Evolutionary conservation across 2,113 vertebrate species (phyloP), one percentile per base, ranked within the genome.

Genomic region (Pongo pygmaeus): DNA sequence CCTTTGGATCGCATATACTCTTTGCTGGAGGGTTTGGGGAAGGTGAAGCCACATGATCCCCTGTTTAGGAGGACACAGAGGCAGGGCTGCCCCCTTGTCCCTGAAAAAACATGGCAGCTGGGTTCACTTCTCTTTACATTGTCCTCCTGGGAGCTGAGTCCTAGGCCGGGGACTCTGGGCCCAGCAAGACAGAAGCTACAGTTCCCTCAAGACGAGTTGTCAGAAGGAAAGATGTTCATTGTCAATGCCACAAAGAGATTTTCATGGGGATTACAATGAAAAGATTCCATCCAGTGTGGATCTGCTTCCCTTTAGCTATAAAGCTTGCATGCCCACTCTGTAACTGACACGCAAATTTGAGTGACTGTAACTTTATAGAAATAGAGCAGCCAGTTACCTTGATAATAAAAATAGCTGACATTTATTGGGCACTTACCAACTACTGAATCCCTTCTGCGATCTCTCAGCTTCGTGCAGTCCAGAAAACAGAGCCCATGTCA

Each of bases 201-300:
- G n/a, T 61, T 97, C 86, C 72, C 75, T 89, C 69, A 8, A 91
- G 75, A 40, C 46, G 77, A 90, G 79, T 20, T 96, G 61, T 67
- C 59, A 92, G 59, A 94, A 97, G 93, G 59, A 9, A 2, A 88
- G 83, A 92, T 83, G 11, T 25, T 96, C 69, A 27, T 4, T 89
- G 78, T n/a, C 95, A 61, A 72, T 89, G 85, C 72, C 93, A 92
- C 85, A 96, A 98, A 96, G 89, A 55, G 52, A 97, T 95, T 97
- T 97, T 97, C 94, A 98, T 88, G 87, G 96, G 94, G 94, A 96
- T 98, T 97, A 93, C 98, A 98, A 85, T 93, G 86, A 98, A 97
- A 95, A 97, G 74, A 61, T 95, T 98, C 98, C 97, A 98, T 96
- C 96, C 96, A 97, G 93, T 83, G 93, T 96, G 91, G 96, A 97